Evolutionary conservation across 2,888 invertebrate species (phyloP), one percentile per base, ranked within the genome.

Genomic region (Ephialtes manifestator): DNA sequence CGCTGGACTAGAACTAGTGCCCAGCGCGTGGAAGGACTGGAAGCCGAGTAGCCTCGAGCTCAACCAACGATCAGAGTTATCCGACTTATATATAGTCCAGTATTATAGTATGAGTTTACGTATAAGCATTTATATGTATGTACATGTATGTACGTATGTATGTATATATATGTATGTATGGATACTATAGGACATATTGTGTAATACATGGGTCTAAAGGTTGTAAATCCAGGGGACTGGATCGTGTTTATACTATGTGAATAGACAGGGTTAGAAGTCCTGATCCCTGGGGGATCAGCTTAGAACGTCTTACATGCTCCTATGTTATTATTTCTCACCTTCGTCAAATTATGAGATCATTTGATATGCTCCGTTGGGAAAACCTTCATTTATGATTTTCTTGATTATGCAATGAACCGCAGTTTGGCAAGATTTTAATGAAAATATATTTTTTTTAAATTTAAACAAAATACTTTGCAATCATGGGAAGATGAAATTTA

Each of bases 21-120:
- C 39, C 65, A 39, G 39, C 63, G 35, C 63, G 63, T 63, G 63
- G 63, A 39, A 10, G 35, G 63, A 63, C 65, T 78, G 83, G 31
- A 78, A 68, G 68, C 65, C 82, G 82, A 83, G 74, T 78, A 78
- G 76, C 76, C 81, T 71, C 63, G 70, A 70, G 74, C 51, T 75
- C 28, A n/a, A 43, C 18, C 43, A 68, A 76, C 71, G 71, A 82
- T 48, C 65, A 51, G 81, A 70, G 76, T 82, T 77, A 76, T 71
- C 76, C 81, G 63, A 71, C 76, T 71, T 60, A 76, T 70, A 35
- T n/a, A 63, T 60, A 60, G 8, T 20, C 28, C 4, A 15, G 11
- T 58, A 58, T 58, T 58, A 58, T 28, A 58, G 58, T 24, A 28
- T 24, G 11, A 28, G 58, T 24, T 18, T 10, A 58, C 58, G 13